A percentile compares a stretch with the other conserved stretches of the same genome.
These are phyloP conservation scores for Tapirus indicus DNA, from an alignment of 2,797 vertebrate species.

Conservation along the genomic window DNA sequence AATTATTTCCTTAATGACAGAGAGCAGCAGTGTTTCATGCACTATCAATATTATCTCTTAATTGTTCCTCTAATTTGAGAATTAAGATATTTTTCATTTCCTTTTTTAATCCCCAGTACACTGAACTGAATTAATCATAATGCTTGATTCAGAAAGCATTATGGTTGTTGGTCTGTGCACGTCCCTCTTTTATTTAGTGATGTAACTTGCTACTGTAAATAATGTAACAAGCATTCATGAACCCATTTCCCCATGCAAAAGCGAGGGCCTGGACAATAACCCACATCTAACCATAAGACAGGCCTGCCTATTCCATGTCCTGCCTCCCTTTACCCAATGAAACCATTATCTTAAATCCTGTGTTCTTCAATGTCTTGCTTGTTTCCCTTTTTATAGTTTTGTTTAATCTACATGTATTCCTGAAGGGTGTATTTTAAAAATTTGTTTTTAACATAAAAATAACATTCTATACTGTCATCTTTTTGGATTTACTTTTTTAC, in stretches of 20 bases:
- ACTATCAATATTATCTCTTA: not conserved
- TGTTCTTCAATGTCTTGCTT: not conserved
- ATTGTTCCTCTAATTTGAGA: not conserved
- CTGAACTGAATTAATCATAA: not conserved
- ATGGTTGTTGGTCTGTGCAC: not conserved
- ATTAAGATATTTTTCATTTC: not conserved
- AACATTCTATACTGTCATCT: not conserved
- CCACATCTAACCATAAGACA: not conserved
- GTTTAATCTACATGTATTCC: not conserved
- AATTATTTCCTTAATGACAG: not conserved
- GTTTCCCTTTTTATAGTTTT: not conserved
- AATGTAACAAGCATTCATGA: not conserved
- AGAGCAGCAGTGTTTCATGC: not conserved
- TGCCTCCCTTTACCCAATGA: not conserved
- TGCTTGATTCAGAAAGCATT: not conserved
- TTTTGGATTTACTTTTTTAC: not conserved
- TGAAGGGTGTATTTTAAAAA: not conserved
- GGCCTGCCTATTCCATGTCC: not conserved
- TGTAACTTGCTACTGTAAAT: not conserved
- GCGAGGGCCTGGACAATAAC: not conserved
- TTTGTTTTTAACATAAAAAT: conserved; percentile 29
- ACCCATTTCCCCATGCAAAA: not conserved
- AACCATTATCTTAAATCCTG: not conserved
- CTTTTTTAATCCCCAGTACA: not conserved
- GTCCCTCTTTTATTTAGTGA: not conserved